Percentiles rank a stretch among this genome's conserved stretches.
These are phyloP conservation scores for Hycleus cichorii DNA, from an alignment of 1,140 invertebrate species.

Conservation along the genomic window DNA sequence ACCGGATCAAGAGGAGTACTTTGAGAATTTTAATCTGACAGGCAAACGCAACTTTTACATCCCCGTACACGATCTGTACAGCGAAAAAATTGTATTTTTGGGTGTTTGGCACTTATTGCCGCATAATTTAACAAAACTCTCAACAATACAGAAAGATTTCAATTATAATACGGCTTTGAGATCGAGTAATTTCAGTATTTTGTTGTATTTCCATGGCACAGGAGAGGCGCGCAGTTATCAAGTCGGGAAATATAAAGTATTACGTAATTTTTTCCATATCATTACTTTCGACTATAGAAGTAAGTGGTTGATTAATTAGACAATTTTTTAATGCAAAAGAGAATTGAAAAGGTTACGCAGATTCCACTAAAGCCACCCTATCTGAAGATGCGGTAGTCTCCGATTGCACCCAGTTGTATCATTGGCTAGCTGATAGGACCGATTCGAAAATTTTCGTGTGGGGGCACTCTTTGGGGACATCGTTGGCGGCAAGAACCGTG, in stretches of 20 bases:
- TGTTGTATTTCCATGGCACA: constrained; percentile 36
- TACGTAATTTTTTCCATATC: constrained; percentile 54
- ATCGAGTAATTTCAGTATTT: constrained; percentile 25
- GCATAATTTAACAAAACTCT: constrained; percentile 13
- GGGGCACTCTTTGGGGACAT: constrained; percentile 36
- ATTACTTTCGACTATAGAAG: constrained; percentile 86
- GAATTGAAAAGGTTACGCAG: constrained; percentile 31
- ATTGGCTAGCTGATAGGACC: constrained; percentile 27
- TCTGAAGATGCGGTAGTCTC: constrained; percentile 31
- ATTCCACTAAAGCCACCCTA: constrained; percentile 29
- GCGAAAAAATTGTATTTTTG: constrained; percentile 14
- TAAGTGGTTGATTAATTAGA: constrained; percentile 35
- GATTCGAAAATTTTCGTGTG: constrained; percentile 32
- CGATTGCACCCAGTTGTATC: constrained; percentile 33
- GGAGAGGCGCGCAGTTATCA: constrained; percentile 30
- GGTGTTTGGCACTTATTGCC: constrained; percentile 35
- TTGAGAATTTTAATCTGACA: constrained; percentile 21
- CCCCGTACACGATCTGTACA: constrained; percentile 18
- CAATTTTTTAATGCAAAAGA: neutral
- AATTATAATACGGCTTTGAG: constrained; percentile 26
- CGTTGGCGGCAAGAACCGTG: constrained; percentile 26
- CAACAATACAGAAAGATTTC: constrained; percentile 12
- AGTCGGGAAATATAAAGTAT: constrained; percentile 26
- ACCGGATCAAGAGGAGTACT: constrained; percentile 20
- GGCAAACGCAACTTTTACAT: constrained; percentile 31